phyloP scores from a whole-genome alignment of 2,888 invertebrate genomes.

The Dilophus febrilis region DNA sequence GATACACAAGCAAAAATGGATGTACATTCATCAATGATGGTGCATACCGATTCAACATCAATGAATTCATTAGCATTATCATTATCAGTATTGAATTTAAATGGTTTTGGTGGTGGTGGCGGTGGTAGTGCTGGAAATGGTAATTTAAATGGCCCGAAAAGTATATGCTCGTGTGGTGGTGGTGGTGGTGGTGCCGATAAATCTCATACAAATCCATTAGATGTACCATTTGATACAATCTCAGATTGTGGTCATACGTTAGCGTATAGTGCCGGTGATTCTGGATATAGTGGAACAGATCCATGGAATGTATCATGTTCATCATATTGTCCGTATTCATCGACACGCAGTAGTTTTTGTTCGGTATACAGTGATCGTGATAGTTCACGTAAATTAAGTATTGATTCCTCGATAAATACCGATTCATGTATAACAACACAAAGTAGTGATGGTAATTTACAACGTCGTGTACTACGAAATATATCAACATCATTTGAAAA shows the following conservation, averaged over 20 bases:
- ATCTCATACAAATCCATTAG: constrained; percentile 20
- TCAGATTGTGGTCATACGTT: not conserved
- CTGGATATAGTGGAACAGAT: constrained; percentile 22
- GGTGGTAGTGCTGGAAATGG: constrained; percentile 10
- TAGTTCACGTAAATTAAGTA: constrained; percentile 21
- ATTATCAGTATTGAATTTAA: constrained; percentile 17
- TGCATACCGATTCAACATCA: constrained; percentile 26
- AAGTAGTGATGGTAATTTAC: constrained; percentile 39
- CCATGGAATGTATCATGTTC: constrained; percentile 19
- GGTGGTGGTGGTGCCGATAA: constrained; percentile 6
- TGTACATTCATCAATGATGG: constrained; percentile 19
- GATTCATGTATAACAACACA: constrained; percentile 31
- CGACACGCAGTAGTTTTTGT: constrained; percentile 28
- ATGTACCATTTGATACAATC: constrained; percentile 19
- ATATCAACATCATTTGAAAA: constrained; percentile 31
- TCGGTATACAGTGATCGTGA: constrained; percentile 24
- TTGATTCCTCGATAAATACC: constrained; percentile 19
- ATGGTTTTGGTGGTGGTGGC: no score
- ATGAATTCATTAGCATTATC: constrained; percentile 25
- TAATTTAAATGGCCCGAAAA: constrained; percentile 7
- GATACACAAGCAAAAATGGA: constrained; percentile 3
- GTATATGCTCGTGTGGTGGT: no score
- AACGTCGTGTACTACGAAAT: constrained; percentile 40
- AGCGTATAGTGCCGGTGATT: constrained; percentile 19
- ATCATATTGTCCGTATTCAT: constrained; percentile 23